phyloP scores from a whole-genome alignment of 2,113 vertebrate species.

The Desmodus rotundus region DNA sequence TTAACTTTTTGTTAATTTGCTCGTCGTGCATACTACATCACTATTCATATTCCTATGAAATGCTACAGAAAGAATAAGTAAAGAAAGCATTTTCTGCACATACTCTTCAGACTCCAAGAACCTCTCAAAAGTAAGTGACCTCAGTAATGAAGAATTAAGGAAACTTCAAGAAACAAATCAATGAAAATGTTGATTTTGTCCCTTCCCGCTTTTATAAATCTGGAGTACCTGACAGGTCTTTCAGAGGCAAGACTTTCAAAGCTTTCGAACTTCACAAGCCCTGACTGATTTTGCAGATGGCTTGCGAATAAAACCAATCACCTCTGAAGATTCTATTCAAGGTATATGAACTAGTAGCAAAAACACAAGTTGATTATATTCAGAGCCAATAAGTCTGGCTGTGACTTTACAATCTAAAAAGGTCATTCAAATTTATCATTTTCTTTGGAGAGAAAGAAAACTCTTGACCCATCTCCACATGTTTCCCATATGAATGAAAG shows the following conservation, averaged over 20 bases:
- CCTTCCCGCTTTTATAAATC: neutral
- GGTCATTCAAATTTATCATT: neutral
- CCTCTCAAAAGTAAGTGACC: neutral
- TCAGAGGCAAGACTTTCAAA: slow-evolving; percentile 12
- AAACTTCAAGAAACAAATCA: slow-evolving; percentile 9
- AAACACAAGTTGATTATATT: slow-evolving; percentile 12
- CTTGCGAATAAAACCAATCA: slow-evolving; percentile 17
- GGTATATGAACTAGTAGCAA: neutral
- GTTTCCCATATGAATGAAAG: neutral
- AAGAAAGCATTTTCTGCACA: neutral
- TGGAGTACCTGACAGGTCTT: neutral
- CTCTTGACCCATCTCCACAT: neutral
- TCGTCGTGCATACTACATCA: neutral
- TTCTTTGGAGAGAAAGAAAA: neutral
- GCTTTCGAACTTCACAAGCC: slow-evolving; percentile 27
- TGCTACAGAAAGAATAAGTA: slow-evolving; percentile 24
- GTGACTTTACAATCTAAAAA: neutral
- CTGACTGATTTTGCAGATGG: slow-evolving; percentile 26
- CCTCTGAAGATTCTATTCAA: slow-evolving; percentile 16
- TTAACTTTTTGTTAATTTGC: neutral
- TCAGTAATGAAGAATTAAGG: neutral
- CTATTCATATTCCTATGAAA: neutral
- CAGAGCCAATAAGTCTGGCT: neutral
- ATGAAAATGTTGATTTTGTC: neutral
- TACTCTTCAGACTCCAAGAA: neutral